Evolutionary conservation across 2,797 vertebrate species (phyloP), one percentile per base, ranked within the genome.

Genomic region (Tenualosa thibaudeaui): DNA sequence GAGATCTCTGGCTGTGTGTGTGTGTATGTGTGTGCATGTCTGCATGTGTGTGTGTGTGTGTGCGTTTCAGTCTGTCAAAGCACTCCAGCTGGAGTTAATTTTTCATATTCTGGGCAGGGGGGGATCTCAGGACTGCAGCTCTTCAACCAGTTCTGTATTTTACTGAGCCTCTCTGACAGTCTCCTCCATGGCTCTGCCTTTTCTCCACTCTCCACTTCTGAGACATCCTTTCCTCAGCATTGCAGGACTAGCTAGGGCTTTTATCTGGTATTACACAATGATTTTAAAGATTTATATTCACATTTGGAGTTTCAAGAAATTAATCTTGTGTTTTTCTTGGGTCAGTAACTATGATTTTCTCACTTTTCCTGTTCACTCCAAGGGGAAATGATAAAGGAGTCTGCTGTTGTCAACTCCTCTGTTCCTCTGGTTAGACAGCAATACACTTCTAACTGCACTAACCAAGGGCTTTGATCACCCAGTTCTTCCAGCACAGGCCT

Each of bases 91-190:
- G 31, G 68, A 71, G 68, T 71, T 31, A 75, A 75, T 40, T 40
- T 43, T 75, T 75, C 31, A 75, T 75, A 75, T 40, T 75, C 68
- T 75, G 68, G 68, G 31, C 37, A 43, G 68, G 37, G 31, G 62
- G 68, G 15, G 15, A 15, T 40, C 68, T 71, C 3, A 26, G 37
- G 65, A 12, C 31, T 40, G 37, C 12, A 71, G 31, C 26, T 37
- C 65, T 71, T 12, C 65, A 13, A 40, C 2, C 65, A 37, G 65
- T 13, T 37, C 46, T 37, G 3, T 5, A 13, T 31, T 26, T 24
- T 6, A 37, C 68, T 37, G 26, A 12, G 31, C 37, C 31, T 40
- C 31, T 71, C 68, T 71, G 12, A 3, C 22, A 15, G 13, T 17
- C 68, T 40, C n/a, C 31, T 71, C 15, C 31, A 37, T 26, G 2